Conservation (phyloP, 1,140 invertebrate species). For the roundworm (Caenorhabditis elegans) region DNA sequence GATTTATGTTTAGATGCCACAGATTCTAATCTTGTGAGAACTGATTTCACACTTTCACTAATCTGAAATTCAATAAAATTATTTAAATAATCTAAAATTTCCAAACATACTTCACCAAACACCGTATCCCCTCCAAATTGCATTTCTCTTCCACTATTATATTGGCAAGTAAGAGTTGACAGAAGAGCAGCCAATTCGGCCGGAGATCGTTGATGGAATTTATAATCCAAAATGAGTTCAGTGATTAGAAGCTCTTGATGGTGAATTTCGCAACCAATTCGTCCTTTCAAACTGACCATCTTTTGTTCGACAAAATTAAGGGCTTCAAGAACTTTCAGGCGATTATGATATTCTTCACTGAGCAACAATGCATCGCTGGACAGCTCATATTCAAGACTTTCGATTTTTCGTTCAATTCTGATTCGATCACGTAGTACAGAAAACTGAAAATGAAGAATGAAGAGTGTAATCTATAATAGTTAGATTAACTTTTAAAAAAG, state of each 20-base stretch:
- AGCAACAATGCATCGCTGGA: conserved; percentile 33
- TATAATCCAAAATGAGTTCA: conserved; percentile 89
- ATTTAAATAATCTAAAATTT: no score
- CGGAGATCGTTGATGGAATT: conserved; percentile 73
- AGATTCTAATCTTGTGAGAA: conserved; percentile 67
- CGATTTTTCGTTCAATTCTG: neutral
- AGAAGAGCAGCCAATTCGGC: conserved; percentile 80
- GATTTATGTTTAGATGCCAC: conserved; percentile 70
- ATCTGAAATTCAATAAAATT: no score
- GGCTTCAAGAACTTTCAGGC: conserved; percentile 33
- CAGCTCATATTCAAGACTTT: conserved; percentile 3
- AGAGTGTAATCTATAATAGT: no score
- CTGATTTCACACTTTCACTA: conserved; percentile 69
- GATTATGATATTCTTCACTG: conserved; percentile 41
- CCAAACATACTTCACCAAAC: conserved; percentile 44
- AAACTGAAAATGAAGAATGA: conserved; percentile 1
- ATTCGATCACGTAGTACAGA: neutral
- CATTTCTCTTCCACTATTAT: conserved; percentile 72
- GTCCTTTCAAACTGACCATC: conserved; percentile 79
- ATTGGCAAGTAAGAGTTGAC: conserved; percentile 71
- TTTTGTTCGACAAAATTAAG: neutral
- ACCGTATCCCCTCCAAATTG: conserved; percentile 23
- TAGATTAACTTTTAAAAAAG: no score
- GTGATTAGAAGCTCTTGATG: conserved; percentile 87
- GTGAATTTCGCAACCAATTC: conserved; percentile 92